Evolutionary conservation across 1,140 invertebrate species (phyloP).

Genomic region (Phortica variegata): DNA sequence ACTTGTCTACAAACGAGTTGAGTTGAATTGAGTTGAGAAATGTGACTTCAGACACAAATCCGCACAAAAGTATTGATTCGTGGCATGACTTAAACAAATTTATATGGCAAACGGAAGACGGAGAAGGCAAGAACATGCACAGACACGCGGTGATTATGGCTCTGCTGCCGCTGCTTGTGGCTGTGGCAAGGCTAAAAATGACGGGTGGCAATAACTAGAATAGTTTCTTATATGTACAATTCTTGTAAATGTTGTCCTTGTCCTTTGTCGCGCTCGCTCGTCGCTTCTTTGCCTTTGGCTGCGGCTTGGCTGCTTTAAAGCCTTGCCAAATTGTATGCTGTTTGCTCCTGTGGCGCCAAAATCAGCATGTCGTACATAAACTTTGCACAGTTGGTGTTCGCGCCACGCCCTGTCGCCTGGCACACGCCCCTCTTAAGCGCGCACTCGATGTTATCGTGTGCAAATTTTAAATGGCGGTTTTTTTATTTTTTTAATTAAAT

Average conservation of each 20-base stretch:
- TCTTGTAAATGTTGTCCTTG: too few species aligned
- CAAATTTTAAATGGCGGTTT: too few species aligned
- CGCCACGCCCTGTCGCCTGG: too few species aligned
- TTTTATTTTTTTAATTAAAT: too few species aligned
- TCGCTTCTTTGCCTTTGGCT: too few species aligned
- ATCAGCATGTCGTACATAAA: conserved; percentile 53
- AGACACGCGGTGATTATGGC: neutral
- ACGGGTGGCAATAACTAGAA: neutral
- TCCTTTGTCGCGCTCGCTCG: too few species aligned
- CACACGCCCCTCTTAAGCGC: too few species aligned
- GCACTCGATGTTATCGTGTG: too few species aligned
- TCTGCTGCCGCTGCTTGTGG: neutral
- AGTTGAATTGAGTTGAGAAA: too few species aligned
- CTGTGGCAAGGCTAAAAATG: neutral
- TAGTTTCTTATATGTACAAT: too few species aligned
- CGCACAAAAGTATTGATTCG: conserved; percentile 47
- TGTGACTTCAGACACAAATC: conserved; percentile 51
- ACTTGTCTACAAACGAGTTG: too few species aligned
- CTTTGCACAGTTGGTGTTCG: conserved; percentile 35
- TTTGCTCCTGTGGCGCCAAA: conserved; percentile 21
- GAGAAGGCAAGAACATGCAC: conserved; percentile 18
- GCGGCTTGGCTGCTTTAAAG: too few species aligned
- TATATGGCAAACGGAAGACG: conserved; percentile 49
- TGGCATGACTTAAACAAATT: conserved; percentile 52
- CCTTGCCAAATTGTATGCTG: conserved; percentile 21